Base-by-base conservation (phyloP, 2,113 vertebrate genomes). In the Burhinus oedicnemus region DNA sequence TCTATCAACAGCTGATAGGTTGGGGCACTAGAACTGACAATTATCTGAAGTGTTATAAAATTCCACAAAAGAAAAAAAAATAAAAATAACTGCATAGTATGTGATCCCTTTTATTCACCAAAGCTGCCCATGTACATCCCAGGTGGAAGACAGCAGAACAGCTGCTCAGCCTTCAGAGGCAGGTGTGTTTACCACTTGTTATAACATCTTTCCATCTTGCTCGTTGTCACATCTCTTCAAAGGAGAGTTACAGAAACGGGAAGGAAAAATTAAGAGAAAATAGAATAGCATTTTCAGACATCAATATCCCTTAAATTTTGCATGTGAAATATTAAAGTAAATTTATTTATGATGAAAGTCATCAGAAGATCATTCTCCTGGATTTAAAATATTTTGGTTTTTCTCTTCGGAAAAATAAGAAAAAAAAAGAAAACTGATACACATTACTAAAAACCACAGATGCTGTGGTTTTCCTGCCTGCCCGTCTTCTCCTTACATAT, bases 351-450 rank as follows among this genome's bases (percentile, higher is more conserved):
- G 89, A 96, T 95, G 96, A 97, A 96, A 98, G 90, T 85, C 72
- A 96, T 97, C 98, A 98, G 98, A 98, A 98, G 97, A 98, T 76
- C 87, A 96, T 91, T 97, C 98, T 98, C 97, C 98, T 97, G 97
- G 81, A 97, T 97, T 95, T 95, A 93, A 97, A 97, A 96, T 93
- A 97, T 84, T 96, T 97, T 87, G 47, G 0, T 69, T 92, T 94
- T 96, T 97, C 87, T 83, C 86, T 96, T 96, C 65, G 88, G 91
- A 93, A 60, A 96, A 5, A 44, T 64, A 81, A 94, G 93, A 89
- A 58, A 95, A 94, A 96, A 10, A 90, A 61, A 89, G 95, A 91
- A 97, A 97, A 93, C 66, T 26, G 76, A 92, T 91, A 76, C 92
- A 87, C 74, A 71, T 79, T 83, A 65, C 87, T 95, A 92, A 62